Evolutionary conservation across 2,888 invertebrate genomes (phyloP).

Genomic region (Trimorus sp.): DNA sequence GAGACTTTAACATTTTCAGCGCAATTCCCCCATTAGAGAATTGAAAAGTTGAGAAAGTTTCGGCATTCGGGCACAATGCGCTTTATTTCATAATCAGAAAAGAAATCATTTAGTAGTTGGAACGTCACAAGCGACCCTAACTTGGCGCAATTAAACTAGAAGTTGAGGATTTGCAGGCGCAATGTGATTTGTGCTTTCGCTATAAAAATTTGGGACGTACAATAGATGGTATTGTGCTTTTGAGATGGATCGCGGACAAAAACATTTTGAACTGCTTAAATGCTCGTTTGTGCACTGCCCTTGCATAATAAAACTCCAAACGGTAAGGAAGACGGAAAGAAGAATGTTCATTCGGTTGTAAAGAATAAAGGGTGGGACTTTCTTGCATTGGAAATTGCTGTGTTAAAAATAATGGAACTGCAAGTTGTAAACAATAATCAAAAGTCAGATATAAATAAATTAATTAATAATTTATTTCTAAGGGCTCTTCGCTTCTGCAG

Average conservation of each 20-base stretch:
- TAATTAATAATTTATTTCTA: too few species aligned
- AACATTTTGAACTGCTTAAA: not conserved
- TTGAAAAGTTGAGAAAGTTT: not conserved
- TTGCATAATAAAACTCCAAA: not conserved
- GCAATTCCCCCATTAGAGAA: not conserved
- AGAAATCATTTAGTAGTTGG: not conserved
- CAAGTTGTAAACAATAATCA: too few species aligned
- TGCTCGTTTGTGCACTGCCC: not conserved
- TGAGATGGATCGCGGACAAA: not conserved
- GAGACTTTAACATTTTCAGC: not conserved
- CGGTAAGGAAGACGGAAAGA: not conserved
- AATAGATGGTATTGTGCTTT: not conserved
- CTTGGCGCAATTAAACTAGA: not conserved
- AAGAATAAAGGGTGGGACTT: slow-evolving; percentile 4
- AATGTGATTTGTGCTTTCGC: not conserved
- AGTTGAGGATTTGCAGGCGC: not conserved
- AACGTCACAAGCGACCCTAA: not conserved
- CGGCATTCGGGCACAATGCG: not conserved
- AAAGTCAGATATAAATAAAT: too few species aligned
- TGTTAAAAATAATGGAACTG: too few species aligned
- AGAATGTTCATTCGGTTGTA: not conserved
- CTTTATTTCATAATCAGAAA: not conserved
- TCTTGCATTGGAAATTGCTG: too few species aligned
- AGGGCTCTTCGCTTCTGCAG: too few species aligned
- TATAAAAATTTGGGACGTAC: not conserved